These are phyloP conservation scores for Nomada fabriciana DNA, from an alignment of 2,888 invertebrate species.

Conservation along the genomic window DNA sequence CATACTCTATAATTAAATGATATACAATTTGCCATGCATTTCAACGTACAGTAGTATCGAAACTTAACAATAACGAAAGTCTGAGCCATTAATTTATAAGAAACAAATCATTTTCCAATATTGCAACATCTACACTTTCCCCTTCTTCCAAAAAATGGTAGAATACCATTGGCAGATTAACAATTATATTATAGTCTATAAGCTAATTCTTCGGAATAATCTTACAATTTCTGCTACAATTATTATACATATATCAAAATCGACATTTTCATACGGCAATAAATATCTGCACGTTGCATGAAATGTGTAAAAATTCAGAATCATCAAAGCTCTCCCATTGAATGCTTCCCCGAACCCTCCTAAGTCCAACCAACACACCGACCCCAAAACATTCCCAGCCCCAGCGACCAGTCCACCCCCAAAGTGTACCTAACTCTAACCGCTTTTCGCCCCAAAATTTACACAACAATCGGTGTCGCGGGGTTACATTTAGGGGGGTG, in stretches of 20 bases:
- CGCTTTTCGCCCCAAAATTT: constrained; percentile 21
- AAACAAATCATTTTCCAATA: background rate
- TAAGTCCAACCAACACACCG: no score
- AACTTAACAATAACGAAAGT: no score
- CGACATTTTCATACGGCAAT: no score
- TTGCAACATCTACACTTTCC: background rate
- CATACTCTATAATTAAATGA: background rate
- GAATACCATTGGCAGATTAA: background rate
- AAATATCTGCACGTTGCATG: no score
- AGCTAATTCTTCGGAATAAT: no score
- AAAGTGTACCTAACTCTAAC: background rate
- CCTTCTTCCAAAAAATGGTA: background rate
- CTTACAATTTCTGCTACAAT: no score
- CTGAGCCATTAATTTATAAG: background rate
- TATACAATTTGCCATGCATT: background rate
- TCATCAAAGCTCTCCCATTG: no score
- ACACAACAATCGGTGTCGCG: constrained; percentile 22
- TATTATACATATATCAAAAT: no score
- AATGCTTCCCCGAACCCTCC: no score
- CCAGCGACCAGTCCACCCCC: background rate
- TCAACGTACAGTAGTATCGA: no score
- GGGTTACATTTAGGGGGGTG: background rate
- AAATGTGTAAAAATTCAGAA: no score
- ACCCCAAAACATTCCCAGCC: background rate
- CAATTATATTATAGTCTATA: no score